Conservation (phyloP, 2,797 vertebrate species). For the Percopsis omiscomaycus region DNA sequence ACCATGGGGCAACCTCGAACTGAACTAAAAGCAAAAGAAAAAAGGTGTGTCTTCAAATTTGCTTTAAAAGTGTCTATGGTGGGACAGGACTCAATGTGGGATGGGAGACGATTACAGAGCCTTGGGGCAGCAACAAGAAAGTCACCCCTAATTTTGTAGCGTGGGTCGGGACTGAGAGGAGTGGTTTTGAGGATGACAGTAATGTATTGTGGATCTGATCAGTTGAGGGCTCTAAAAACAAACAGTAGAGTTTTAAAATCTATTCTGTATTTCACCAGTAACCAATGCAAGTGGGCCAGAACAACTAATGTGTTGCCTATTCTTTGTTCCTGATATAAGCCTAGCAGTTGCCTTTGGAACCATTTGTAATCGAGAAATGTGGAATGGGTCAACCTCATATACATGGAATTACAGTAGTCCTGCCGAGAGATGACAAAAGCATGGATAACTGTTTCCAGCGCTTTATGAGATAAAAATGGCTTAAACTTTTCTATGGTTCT, state of each 20-base stretch:
- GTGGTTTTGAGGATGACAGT: neutral
- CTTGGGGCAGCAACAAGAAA: neutral
- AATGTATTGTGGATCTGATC: neutral
- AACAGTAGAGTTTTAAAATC: neutral
- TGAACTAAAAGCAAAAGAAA: neutral
- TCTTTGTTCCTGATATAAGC: neutral
- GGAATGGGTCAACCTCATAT: conserved; percentile 2
- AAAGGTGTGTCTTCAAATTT: neutral
- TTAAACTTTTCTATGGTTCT: conserved; percentile 1
- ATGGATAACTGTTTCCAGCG: neutral
- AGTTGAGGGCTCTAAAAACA: neutral
- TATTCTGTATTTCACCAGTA: neutral
- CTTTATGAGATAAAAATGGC: neutral
- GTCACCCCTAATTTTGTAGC: neutral
- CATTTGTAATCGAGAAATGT: neutral
- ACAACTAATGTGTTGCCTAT: neutral
- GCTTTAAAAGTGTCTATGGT: neutral
- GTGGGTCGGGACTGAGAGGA: neutral
- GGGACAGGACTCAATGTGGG: neutral
- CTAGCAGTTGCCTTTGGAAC: neutral
- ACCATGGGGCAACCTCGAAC: neutral
- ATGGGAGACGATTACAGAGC: neutral
- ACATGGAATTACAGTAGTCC: neutral
- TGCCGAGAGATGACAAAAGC: neutral
- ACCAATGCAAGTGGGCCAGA: neutral